These are phyloP conservation scores for Loris lydekkerianus DNA, from an alignment of 2,797 vertebrate genomes.

Conservation along the genomic window DNA sequence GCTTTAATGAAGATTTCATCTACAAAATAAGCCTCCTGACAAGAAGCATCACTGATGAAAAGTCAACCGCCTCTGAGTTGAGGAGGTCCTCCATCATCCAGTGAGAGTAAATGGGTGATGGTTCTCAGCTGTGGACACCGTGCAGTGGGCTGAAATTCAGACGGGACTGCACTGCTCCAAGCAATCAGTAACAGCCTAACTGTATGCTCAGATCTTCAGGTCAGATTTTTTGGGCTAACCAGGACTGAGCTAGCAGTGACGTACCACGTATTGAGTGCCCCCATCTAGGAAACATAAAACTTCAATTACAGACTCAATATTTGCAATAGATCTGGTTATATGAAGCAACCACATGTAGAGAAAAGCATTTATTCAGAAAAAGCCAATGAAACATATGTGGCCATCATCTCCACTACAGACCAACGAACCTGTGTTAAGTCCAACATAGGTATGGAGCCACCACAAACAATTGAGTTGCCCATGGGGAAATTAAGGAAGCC, in stretches of 20 bases:
- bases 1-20: neutral
- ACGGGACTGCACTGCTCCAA: neutral
- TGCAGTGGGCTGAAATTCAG: neutral
- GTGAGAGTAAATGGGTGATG: fast-evolving
- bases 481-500: neutral
- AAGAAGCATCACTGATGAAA: neutral
- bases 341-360: conserved; percentile 23
- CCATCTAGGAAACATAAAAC: neutral
- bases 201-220: neutral
- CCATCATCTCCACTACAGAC: neutral
- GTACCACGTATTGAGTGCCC: neutral
- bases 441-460: neutral
- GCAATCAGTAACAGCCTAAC: neutral
- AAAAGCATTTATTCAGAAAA: conserved; percentile 1
- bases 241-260: neutral
- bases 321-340: neutral
- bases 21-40: neutral
- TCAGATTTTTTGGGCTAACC: neutral
- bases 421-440: neutral
- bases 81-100: neutral
- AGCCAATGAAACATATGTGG: neutral
- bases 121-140: neutral
- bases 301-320: neutral
- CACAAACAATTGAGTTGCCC: neutral
- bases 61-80: neutral